Percentiles rank a stretch among this genome's conserved stretches.
These are phyloP conservation scores for Micromussa lordhowensis DNA, from an alignment of 92 coral and sea anemone genomes.

Conservation along the genomic window DNA sequence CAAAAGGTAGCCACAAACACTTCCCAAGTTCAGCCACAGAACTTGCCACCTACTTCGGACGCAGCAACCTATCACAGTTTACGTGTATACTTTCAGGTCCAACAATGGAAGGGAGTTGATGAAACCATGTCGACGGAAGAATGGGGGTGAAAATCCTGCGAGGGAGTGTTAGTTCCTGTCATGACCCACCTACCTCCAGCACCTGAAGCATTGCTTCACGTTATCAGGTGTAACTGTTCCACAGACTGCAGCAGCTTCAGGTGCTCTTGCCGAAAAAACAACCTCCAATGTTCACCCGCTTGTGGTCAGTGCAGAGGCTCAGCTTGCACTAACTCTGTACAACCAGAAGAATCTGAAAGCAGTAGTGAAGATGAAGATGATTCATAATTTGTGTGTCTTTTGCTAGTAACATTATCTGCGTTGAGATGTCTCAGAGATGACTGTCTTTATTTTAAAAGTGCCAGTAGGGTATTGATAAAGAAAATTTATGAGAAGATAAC, in stretches of 20 bases:
- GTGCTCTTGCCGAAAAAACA: slow-evolving; percentile 46
- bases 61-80: slow-evolving; percentile 35
- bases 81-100: slow-evolving; percentile 19
- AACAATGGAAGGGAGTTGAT: slow-evolving; percentile 42
- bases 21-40: slow-evolving; percentile 24
- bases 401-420: too few species aligned
- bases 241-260: slow-evolving; percentile 42
- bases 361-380: slow-evolving; percentile 9
- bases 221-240: slow-evolving; percentile 54
- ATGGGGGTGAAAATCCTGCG: slow-evolving; percentile 43
- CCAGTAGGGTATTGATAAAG: too few species aligned
- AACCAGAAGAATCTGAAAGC: slow-evolving; percentile 28
- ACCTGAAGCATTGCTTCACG: slow-evolving; percentile 25
- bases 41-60: slow-evolving; percentile 39
- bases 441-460: too few species aligned
- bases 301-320: too few species aligned
- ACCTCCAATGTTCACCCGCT: slow-evolving; percentile 47
- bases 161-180: slow-evolving; percentile 24
- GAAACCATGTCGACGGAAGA: background rate
- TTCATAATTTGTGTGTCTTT: background rate
- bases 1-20: slow-evolving; percentile 27
- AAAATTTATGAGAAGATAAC: too few species aligned
- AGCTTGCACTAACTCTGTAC: slow-evolving; percentile 42
- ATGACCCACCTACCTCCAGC: slow-evolving; percentile 45
- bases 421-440: background rate